Evolutionary conservation across 2,113 vertebrate species (phyloP).

Genomic region (Corythornis vintsioides): DNA sequence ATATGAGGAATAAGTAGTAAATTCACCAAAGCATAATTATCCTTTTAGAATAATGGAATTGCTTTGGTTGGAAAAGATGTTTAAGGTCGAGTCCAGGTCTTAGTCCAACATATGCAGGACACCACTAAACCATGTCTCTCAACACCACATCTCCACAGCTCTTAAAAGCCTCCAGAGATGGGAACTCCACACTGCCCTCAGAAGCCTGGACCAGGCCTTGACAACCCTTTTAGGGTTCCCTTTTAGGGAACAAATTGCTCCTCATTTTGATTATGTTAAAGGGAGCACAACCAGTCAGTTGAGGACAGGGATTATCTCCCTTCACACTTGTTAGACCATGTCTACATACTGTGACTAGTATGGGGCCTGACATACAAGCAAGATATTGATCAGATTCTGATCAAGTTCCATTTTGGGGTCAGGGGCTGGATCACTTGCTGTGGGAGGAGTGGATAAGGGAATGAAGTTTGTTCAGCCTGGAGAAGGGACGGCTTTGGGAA

Average conservation of each 20-base stretch:
- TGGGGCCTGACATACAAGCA: not conserved
- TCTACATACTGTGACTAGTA: not conserved
- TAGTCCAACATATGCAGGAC: not conserved
- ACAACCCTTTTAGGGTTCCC: not conserved
- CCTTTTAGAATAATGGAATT: not conserved
- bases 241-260: not conserved
- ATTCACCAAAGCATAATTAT: not conserved
- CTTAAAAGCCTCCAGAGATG: not conserved
- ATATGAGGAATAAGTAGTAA: not conserved
- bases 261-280: not conserved
- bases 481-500: not conserved
- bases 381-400: not conserved
- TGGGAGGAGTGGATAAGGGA: not conserved
- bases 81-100: not conserved
- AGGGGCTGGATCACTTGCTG: not conserved
- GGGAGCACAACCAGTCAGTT: fast-evolving
- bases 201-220: not conserved
- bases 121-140: not conserved
- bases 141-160: not conserved
- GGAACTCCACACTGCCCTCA: not conserved
- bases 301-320: not conserved
- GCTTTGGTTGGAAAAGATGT: not conserved
- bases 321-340: not conserved
- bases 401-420: not conserved
- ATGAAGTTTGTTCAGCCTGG: not conserved